Evolutionary conservation across 92 coral and sea anemone species (phyloP), one percentile per base, ranked within the genome.

Genomic region (Palythoa grandiflora): DNA sequence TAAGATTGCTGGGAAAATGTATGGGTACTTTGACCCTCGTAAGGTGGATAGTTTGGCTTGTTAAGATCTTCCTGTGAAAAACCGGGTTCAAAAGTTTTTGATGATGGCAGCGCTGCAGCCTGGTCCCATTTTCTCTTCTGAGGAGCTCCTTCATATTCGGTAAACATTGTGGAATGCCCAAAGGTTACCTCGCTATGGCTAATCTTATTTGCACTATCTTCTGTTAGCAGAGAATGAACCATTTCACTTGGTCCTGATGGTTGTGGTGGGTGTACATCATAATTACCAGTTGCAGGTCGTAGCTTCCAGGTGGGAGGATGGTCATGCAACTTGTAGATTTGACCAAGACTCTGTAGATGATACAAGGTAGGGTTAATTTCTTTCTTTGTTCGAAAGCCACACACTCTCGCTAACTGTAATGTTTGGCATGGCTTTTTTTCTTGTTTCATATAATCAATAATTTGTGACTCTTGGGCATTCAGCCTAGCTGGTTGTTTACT

Each of bases 261-360:
- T 17, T 54, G 51, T 55, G 70, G 28, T n/a, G 77, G 83, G 5
- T 6, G 80, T n/a, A 52, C 83, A 21, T 52, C 80, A 68, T 68
- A 81, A 51, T 76, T 81, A 40, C 76, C 88, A 40, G 74, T 83
- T 28, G 88, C 91, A 54, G 89, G 79, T 52, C 93, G 81, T 9
- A 92, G 75, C 83, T 91, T 93, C 99, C 99, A 96, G 2, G 98
- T 93, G 8, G 99, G 99, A 8, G 99, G 99, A 19, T 93, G 90
- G 20, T 96, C 99, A 17, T 93, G 95, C 91, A 95, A 88, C 87
- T 96, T 96, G 73, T 83, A 81, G 17, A 95, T 95, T 71, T 89
- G 75, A 21, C 98, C 98, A 47, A 88, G 73, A 0, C 89, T 72
- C 84, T 96, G 98, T 90, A 96, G 73, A 20, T 89, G 88, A 63